These are phyloP conservation scores for Lycocerus yunnanus DNA, from an alignment of 2,888 invertebrate genomes.

Conservation along the genomic window DNA sequence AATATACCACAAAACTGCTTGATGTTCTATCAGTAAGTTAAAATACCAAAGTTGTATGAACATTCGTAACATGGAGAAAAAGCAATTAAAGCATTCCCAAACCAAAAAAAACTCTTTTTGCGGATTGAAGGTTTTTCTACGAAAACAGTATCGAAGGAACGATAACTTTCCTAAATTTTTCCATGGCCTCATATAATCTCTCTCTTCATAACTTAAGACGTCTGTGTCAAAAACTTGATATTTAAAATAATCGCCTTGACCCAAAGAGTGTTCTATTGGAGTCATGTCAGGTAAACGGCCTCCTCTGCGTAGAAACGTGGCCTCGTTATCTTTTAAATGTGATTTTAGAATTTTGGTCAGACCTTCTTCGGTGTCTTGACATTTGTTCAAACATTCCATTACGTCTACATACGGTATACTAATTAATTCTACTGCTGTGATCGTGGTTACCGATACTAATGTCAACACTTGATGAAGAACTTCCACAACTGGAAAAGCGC, in stretches of 20 bases:
- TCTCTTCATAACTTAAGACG: conserved; percentile 6
- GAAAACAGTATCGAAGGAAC: conserved; percentile 21
- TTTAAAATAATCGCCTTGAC: conserved; percentile 25
- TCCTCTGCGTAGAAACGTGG: conserved; percentile 17
- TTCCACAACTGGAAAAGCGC: conserved; percentile 30
- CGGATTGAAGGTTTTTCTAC: conserved; percentile 22
- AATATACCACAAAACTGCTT: background rate
- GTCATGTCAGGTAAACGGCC: conserved; percentile 26
- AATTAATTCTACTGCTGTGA: conserved; percentile 32
- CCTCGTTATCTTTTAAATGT: conserved; percentile 18
- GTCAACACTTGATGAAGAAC: conserved; percentile 25
- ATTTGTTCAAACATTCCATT: conserved; percentile 15
- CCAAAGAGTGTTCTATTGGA: conserved; percentile 18
- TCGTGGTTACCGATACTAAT: conserved; percentile 17
- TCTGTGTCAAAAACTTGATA: conserved; percentile 27
- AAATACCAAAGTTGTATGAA: background rate
- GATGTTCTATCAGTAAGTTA: conserved; percentile 1
- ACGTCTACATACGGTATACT: conserved; percentile 20
- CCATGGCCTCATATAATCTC: conserved; percentile 17
- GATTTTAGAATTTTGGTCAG: background rate
- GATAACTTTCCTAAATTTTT: conserved; percentile 18
- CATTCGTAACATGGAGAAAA: background rate
- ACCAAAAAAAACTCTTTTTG: conserved; percentile 19
- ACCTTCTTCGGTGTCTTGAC: background rate
- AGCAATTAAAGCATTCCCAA: conserved; percentile 27